Base-by-base conservation (phyloP, 1,140 invertebrate species). In the Eupristina koningsbergeri region DNA sequence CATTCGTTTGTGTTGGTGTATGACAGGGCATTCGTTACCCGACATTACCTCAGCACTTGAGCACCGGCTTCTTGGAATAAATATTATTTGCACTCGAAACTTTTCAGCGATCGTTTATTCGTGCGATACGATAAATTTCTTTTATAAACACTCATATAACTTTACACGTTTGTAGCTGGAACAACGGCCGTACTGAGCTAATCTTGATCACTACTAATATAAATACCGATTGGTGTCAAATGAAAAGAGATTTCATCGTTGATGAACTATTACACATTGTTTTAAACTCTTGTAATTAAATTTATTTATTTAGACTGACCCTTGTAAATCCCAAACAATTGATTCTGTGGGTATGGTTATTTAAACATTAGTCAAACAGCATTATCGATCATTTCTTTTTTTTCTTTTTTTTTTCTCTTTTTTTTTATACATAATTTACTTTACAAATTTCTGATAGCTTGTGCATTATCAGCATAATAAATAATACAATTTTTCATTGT, bases 191-290 rank as follows among this genome's bases (percentile, higher is more conserved):
- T 31, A 77, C 50, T 58, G 17, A 13, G 50, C 15, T 31, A 26
- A 61, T 39, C 75, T 77, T 61, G 75, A 77, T 77, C 75, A 22
- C 34, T 61, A 50, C 34, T 47, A 63, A 63, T 77, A 53, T 77
- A 39, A 75, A 78, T 64, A 61, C 13, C 15, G 74, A 76, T 7
- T 34, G n/a, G 26, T 31, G 41, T 29, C 15, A 9, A 69, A 17
- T 29, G 63, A 31, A 39, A 45, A 36, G 67, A 71, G 36, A 41
- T 71, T 41, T 71, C 19, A 41, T 71, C 9, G 19, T 39, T 36
- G 36, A 71, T 41, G 36, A 13, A n/a, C 36, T 71, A 71, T 71
- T 41, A 71, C 67, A 41, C 67, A 71, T 41, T 71, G 19, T 41
- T 41, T 71, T 36, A 67, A 41, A n/a, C 36, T n/a, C 36, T 13